Base-by-base conservation (phyloP, 2,113 vertebrate genomes). In the Myiozetetes cayanensis region DNA sequence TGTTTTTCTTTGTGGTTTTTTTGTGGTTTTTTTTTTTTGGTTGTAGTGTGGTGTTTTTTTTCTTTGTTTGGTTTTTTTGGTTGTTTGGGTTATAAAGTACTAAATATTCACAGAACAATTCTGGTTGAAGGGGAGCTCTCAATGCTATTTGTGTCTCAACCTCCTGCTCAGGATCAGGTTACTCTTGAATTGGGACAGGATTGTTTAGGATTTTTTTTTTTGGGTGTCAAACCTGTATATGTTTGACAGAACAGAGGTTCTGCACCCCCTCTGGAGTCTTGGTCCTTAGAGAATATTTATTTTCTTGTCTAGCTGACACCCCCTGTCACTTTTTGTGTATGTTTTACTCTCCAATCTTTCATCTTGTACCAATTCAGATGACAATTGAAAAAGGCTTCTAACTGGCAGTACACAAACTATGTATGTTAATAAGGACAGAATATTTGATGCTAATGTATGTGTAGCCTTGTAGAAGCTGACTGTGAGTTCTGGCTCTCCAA, bases 361-460 rank as follows among this genome's bases (percentile, higher is more conserved):
- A 17, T 85, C 14, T 67, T 81, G 8, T 72, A 30, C 17, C 31
- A 46, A 15, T 61, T 92, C 49, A 74, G 55, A 17, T 87, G 37
- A 24, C 10, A 50, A 19, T 2, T 56, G 37, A 49, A 59, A 37
- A 63, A 37, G 7, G 3, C 20, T 89, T 78, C 6, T 76, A 21
- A 41, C 19, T 59, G 55, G 6, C 27, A 58, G 12, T 6, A 7
- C 2, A 3, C 9, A 44, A 82, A n/a, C 9, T 46, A 3, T 53
- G 1, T 0, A 0, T 24, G 3, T 66, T 71, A 33, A 8, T 12
- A 72, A 22, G 12, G 24, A 52, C 79, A 61, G 44, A 70, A n/a
- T 2, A 25, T 1, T 30, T 50, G 41, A 30, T 75, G 22, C 31
- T 41, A 17, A 14, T 16, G 5, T 35, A 12, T 7, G 2, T 49